Base-by-base conservation (phyloP, 2,888 invertebrate genomes). In the Iphiclides podalirius region DNA sequence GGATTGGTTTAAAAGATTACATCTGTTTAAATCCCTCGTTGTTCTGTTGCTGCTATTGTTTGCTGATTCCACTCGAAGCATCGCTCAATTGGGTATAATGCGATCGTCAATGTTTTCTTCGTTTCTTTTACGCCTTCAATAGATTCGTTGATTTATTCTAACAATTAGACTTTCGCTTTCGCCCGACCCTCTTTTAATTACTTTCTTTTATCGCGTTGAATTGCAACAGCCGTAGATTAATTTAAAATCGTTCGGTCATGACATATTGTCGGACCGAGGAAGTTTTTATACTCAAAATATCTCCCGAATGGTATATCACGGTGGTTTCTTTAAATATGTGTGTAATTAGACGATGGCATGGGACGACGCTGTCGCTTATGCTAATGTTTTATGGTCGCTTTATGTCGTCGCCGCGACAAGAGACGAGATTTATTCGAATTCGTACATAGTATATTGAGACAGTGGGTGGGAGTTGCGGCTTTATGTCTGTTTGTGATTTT, bases 101-200 rank as follows among this genome's bases (percentile, higher is more conserved):
- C 61, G 51, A 67, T 71, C 70, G 66, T 68, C 65, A 59, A 66
- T 66, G 57, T 67, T 61, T 62, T 54, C 52, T 60, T 46, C 57
- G 65, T 70, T 63, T 63, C 61, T 61, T 61, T 64, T 43, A 59
- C 53, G 43, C 55, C 38, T 58, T 73, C 67, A 79, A 74, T 65
- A 53, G 57, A 46, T 55, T 60, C 66, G 59, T 72, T 79, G 72
- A 75, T 75, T 78, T 68, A 64, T 70, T 61, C 64, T 70, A 74
- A 70, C 70, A 75, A 84, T 80, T 72, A 72, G 70, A 72, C 60
- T 68, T 65, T 66, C 53, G 68, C 76, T 80, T 79, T 82, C 74
- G 63, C 70, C 8, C 8, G 28, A 8, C 9, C 4, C 1, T 23
- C 13, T 12, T 40, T 3, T 20, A 20, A 20, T 20, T 20, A 6